phyloP scores from a whole-genome alignment of 2,888 invertebrate genomes.

The Scaeva pyrastri region DNA sequence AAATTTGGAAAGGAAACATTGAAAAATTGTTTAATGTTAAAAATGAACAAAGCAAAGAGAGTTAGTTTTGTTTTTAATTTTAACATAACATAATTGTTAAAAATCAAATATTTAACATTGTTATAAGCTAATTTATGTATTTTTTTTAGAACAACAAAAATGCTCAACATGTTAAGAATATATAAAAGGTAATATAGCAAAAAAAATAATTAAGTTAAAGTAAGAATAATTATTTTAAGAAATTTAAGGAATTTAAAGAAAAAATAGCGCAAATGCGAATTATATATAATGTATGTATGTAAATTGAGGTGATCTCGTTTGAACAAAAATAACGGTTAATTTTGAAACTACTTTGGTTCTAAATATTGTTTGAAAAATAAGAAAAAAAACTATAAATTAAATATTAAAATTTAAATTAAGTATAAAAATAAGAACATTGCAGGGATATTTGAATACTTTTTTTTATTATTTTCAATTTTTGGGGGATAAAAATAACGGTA shows the following conservation, averaged over 20 bases:
- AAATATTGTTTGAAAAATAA: slow-evolving; percentile 38
- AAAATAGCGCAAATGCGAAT: slow-evolving; percentile 55
- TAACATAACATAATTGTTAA: background rate
- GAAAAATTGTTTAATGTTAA: background rate
- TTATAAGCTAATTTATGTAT: slow-evolving; percentile 22
- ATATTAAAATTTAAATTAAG: slow-evolving; percentile 1
- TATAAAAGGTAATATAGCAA: slow-evolving; percentile 22
- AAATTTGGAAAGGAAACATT: slow-evolving; percentile 14
- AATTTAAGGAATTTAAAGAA: slow-evolving; percentile 7
- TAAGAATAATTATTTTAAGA: slow-evolving; percentile 11
- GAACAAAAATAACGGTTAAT: slow-evolving; percentile 7
- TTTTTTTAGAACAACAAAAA: slow-evolving; percentile 26
- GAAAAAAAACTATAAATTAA: slow-evolving; percentile 35
- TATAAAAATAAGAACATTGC: background rate
- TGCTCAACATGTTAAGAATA: slow-evolving; percentile 16
- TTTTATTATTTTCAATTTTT: slow-evolving; percentile 25
- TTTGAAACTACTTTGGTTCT: slow-evolving; percentile 45
- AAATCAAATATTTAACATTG: slow-evolving; percentile 15
- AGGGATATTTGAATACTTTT: slow-evolving; percentile 7
- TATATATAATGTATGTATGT: too few species aligned
- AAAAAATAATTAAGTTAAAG: background rate
- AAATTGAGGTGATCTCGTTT: slow-evolving; percentile 18
- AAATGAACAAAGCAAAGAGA: slow-evolving; percentile 25
- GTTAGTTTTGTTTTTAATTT: background rate
- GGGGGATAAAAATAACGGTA: background rate